Conservation (phyloP, 2,888 invertebrate species). For the Balanococcus diminutus region DNA sequence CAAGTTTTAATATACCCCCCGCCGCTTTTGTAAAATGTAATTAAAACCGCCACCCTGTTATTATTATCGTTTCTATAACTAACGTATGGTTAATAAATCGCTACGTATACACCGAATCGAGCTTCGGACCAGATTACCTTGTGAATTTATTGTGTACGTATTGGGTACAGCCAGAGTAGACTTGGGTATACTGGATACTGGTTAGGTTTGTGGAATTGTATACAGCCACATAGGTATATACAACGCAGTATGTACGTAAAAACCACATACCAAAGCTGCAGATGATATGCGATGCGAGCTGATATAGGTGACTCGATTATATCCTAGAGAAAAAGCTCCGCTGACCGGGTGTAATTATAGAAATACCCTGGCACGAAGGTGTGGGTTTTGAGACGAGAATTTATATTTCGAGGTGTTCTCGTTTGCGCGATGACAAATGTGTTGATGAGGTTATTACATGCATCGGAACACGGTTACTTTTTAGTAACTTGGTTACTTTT, state of each 20-base stretch:
- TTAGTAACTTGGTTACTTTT: too few species aligned
- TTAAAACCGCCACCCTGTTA: slow-evolving; percentile 48
- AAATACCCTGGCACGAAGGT: neutral
- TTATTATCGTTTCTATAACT: slow-evolving; percentile 40
- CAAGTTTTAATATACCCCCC: slow-evolving; percentile 49
- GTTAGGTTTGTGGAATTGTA: neutral
- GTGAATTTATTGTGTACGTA: neutral
- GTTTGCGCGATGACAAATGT: neutral
- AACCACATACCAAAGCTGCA: neutral
- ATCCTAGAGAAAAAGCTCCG: neutral
- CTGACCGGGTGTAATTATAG: neutral
- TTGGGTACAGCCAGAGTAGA: neutral
- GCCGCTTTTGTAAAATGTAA: slow-evolving; percentile 43
- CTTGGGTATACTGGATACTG: neutral
- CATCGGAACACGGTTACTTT: too few species aligned
- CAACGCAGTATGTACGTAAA: neutral
- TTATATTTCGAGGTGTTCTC: neutral
- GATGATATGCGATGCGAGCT: neutral
- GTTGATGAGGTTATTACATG: neutral
- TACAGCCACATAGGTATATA: neutral
- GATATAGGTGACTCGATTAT: neutral
- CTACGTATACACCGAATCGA: neutral
- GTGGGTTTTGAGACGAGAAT: neutral
- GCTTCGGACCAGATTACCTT: neutral
- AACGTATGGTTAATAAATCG: slow-evolving; percentile 35